phyloP scores from a whole-genome alignment of 2,888 invertebrate species.

The Cremastinae sp. region DNA sequence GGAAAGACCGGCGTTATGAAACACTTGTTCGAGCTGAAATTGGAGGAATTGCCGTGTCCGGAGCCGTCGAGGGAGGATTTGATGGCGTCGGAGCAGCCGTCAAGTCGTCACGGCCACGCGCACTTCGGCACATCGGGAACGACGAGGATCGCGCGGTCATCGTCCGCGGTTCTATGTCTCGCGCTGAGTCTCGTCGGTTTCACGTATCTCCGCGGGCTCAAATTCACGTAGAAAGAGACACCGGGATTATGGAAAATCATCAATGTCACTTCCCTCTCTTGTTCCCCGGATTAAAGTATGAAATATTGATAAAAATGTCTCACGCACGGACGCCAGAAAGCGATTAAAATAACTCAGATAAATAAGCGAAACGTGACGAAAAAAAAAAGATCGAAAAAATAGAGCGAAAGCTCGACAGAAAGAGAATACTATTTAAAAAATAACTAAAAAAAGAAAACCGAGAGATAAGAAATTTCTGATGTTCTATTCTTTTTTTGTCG shows the following conservation, averaged over 20 bases:
- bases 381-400: too few species aligned
- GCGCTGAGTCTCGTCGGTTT: conserved; percentile 64
- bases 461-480: too few species aligned
- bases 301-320: too few species aligned
- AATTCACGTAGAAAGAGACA: conserved; percentile 74
- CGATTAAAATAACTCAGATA: too few species aligned
- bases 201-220: conserved; percentile 61
- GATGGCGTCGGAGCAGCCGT: conserved; percentile 78
- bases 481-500: too few species aligned
- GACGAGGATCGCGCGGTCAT: conserved; percentile 72
- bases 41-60: conserved; percentile 76
- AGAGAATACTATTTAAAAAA: too few species aligned
- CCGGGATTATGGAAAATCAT: conserved; percentile 12
- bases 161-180: conserved; percentile 61
- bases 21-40: conserved; percentile 74
- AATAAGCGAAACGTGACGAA: too few species aligned
- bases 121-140: conserved; percentile 71
- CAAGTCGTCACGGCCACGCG: conserved; percentile 74
- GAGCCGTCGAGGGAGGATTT: conserved; percentile 76
- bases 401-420: too few species aligned
- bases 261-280: conserved; percentile 18
- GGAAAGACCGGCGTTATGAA: conserved; percentile 73
- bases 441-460: too few species aligned
- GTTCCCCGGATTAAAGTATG: conserved; percentile 27
- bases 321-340: too few species aligned